A percentile compares a stretch with the other conserved stretches of the same genome.
These are phyloP conservation scores for Hesperia comma DNA, from an alignment of 2,888 invertebrate species.

Conservation along the genomic window DNA sequence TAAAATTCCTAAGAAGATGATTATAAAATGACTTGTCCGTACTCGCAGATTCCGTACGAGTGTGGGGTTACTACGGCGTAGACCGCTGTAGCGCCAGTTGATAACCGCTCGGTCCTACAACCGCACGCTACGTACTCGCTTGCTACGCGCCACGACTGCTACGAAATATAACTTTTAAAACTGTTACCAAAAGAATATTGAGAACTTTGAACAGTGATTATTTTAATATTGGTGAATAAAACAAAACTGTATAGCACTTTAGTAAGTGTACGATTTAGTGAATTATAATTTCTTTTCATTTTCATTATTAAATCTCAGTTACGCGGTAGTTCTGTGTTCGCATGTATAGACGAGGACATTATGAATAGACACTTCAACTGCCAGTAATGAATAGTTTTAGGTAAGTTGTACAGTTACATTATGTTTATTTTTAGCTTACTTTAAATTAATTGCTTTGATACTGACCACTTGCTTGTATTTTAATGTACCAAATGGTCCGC, in stretches of 20 bases:
- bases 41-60: constrained; percentile 9
- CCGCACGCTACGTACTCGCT: constrained; percentile 56
- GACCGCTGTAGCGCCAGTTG: constrained; percentile 67
- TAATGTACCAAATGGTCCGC: too few relatives aligned
- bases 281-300: background rate
- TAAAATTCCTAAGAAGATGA: background rate
- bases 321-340: constrained; percentile 2
- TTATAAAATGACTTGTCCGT: constrained; percentile 10
- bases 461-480: too few relatives aligned
- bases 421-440: background rate
- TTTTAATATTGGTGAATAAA: background rate
- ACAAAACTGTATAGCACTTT: constrained; percentile 2
- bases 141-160: constrained; percentile 41
- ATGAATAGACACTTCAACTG: background rate
- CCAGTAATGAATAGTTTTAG: constrained; percentile 12
- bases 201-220: constrained; percentile 6
- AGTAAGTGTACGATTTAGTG: background rate
- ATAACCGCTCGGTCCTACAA: constrained; percentile 60
- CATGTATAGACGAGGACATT: background rate
- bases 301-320: background rate
- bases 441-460: too few relatives aligned
- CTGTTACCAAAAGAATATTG: background rate
- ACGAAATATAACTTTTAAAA: constrained; percentile 48
- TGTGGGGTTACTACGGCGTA: constrained; percentile 55
- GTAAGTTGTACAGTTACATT: constrained; percentile 2